phyloP scores from a whole-genome alignment of 2,888 invertebrate species.

The Catocala nupta region DNA sequence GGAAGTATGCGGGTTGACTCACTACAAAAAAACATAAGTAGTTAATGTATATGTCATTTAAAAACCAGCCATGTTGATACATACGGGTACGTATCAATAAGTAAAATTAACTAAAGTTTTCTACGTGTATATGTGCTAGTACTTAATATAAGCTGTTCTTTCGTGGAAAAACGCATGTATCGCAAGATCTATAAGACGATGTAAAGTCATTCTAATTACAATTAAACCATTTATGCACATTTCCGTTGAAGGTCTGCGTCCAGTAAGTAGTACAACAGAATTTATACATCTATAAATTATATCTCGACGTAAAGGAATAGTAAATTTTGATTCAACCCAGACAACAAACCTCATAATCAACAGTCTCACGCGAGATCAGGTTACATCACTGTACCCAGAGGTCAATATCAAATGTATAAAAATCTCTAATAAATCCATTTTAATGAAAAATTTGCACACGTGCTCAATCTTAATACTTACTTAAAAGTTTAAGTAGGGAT shows the following conservation, averaged over 20 bases:
- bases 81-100: conserved; percentile 70
- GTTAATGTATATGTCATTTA: conserved; percentile 69
- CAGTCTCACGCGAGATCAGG: conserved; percentile 11
- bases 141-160: no score
- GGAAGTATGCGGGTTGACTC: conserved; percentile 79
- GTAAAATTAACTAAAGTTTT: conserved; percentile 34
- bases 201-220: no score
- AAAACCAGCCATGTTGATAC: conserved; percentile 64
- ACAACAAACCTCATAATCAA: no score
- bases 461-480: conserved; percentile 19
- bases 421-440: conserved; percentile 4
- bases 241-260: no score
- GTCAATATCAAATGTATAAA: neutral
- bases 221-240: no score
- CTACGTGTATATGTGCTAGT: no score
- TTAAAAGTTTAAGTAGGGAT: conserved; percentile 18
- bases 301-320: no score
- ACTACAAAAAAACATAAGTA: conserved; percentile 39
- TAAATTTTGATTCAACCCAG: no score
- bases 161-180: no score
- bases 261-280: no score
- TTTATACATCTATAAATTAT: no score
- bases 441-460: conserved; percentile 7
- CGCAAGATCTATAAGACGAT: no score
- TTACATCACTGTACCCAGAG: neutral